A percentile compares a stretch with the other conserved stretches of the same genome.
Evolutionary conservation across 2,797 vertebrate species (phyloP).

Genomic region (Lophotriccus pileatus): DNA sequence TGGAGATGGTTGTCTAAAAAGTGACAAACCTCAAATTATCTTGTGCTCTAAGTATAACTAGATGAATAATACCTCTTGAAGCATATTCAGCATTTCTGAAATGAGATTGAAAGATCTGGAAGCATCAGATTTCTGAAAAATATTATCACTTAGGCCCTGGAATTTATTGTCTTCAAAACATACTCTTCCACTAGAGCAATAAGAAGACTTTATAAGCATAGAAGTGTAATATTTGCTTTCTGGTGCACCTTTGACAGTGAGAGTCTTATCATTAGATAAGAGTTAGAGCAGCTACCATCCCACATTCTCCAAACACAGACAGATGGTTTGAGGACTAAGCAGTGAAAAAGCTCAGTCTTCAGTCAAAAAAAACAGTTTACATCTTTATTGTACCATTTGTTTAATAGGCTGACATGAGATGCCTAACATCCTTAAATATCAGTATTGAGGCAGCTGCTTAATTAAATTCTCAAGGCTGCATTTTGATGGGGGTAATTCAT

Average conservation of each 20-base stretch:
- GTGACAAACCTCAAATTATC: not conserved
- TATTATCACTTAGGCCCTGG: not conserved
- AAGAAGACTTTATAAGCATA: constrained; percentile 14
- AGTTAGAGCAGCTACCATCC: constrained; percentile 63
- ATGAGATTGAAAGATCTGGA: not conserved
- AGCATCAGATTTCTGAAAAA: not conserved
- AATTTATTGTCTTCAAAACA: not conserved
- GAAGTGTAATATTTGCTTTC: constrained; percentile 49
- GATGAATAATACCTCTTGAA: not conserved
- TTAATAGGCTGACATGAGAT: constrained; percentile 58
- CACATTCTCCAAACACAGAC: constrained; percentile 70
- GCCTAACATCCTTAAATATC: constrained; percentile 58
- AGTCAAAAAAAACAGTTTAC: constrained; percentile 61
- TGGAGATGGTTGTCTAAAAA: not conserved
- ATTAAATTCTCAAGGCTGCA: constrained; percentile 71
- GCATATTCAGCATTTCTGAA: not conserved
- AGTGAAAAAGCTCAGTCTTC: constrained; percentile 61
- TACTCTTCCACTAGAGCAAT: constrained; percentile 3
- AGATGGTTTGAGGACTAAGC: constrained; percentile 68
- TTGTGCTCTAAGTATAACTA: not conserved
- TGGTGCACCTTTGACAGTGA: constrained; percentile 47
- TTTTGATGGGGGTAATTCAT: constrained; percentile 64
- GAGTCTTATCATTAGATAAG: constrained; percentile 73
- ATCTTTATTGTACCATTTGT: constrained; percentile 74
- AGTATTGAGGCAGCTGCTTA: constrained; percentile 67